Conservation (phyloP, 53 echinoderm and acorn worm species). For the Mesocentrotus franciscanus region DNA sequence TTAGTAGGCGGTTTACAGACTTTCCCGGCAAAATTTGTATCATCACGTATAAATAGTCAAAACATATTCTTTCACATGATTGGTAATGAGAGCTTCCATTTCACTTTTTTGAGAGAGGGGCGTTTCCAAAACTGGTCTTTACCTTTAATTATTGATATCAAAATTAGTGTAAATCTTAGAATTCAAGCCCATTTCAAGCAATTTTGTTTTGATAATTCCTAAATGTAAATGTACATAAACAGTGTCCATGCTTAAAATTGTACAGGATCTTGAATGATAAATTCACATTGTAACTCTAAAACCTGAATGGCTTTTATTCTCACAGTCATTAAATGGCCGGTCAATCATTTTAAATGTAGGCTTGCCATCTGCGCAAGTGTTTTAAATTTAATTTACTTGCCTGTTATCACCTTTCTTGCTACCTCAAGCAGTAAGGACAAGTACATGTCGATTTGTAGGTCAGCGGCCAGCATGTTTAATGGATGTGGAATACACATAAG, state of each 20-base stretch:
- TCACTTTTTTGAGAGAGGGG: no score
- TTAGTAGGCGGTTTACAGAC: no score
- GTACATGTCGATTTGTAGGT: neutral
- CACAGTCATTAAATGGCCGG: neutral
- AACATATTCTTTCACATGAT: no score
- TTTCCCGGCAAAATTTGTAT: no score
- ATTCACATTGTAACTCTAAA: neutral
- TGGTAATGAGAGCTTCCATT: no score
- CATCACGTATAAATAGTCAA: no score
- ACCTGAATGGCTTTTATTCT: neutral
- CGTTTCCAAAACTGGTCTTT: no score
- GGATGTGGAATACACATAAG: neutral
- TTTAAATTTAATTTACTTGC: neutral
- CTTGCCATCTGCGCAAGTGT: slow-evolving; percentile 36
- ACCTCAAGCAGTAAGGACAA: neutral
- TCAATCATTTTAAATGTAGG: neutral
- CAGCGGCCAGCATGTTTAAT: neutral
- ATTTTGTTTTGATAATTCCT: neutral
- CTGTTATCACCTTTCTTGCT: neutral
- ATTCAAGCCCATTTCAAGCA: neutral
- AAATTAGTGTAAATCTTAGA: neutral
- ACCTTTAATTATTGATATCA: no score
- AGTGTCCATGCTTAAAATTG: neutral
- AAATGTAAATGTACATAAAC: no score
- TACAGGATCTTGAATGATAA: neutral